Conservation (phyloP, 2,888 invertebrate genomes). For the Apamea anceps region DNA sequence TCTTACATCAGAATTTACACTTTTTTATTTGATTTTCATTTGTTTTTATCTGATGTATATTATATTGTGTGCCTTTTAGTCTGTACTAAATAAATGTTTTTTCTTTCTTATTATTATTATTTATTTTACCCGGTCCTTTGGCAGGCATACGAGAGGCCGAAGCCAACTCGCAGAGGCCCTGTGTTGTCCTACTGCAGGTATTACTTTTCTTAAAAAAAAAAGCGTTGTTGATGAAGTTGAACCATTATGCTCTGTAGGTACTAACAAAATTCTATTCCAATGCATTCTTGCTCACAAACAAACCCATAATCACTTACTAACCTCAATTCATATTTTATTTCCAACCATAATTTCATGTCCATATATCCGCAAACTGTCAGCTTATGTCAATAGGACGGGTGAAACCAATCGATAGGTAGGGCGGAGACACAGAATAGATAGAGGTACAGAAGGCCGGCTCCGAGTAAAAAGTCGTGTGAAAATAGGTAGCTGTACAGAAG, state of each 20-base stretch:
- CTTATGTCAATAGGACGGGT: slow-evolving; percentile 54
- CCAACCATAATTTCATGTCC: slow-evolving; percentile 38
- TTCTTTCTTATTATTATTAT: neutral
- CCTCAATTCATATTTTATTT: slow-evolving; percentile 44
- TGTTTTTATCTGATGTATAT: neutral
- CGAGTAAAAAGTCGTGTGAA: neutral
- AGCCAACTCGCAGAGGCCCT: no score
- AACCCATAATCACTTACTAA: slow-evolving; percentile 24
- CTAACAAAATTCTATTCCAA: neutral
- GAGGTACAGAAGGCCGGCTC: slow-evolving; percentile 3
- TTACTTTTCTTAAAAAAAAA: neutral
- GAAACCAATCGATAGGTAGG: slow-evolving; percentile 46
- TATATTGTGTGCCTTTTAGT: neutral
- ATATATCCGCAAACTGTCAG: slow-evolving; percentile 46
- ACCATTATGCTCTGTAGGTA: neutral
- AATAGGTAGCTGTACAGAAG: slow-evolving; percentile 9
- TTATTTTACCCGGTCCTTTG: no score
- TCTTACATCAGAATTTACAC: neutral
- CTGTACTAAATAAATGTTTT: neutral
- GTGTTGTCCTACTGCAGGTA: no score
- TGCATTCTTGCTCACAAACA: neutral
- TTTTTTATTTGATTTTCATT: neutral
- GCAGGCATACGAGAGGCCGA: no score
- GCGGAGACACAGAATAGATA: slow-evolving; percentile 2
- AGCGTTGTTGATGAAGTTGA: neutral